Percentiles rank a stretch among this genome's conserved stretches.
phyloP scores from a whole-genome alignment of 2,888 invertebrate species.

The Drosophila quinaria region DNA sequence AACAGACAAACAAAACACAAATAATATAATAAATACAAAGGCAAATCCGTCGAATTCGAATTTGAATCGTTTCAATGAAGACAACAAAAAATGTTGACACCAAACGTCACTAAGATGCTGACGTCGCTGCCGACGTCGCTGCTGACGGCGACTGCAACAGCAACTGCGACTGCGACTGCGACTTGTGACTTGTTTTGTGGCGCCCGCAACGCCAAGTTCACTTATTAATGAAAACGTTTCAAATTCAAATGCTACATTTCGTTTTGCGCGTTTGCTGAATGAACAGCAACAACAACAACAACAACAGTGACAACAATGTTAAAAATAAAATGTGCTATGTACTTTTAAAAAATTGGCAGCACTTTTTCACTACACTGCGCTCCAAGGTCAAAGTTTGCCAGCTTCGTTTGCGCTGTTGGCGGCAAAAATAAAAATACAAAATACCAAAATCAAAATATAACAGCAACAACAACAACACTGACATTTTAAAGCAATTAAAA shows the following conservation, averaged over 20 bases:
- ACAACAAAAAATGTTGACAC: slow-evolving; percentile 30
- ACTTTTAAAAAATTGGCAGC: slow-evolving; percentile 56
- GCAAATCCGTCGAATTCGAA: slow-evolving; percentile 33
- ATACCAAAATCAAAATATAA: slow-evolving; percentile 15
- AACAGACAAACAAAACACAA: slow-evolving; percentile 22
- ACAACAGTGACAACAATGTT: slow-evolving; percentile 33
- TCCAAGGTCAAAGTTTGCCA: slow-evolving; percentile 74
- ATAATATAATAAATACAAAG: slow-evolving; percentile 52
- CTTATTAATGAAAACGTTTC: slow-evolving; percentile 78
- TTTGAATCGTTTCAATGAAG: slow-evolving; percentile 69
- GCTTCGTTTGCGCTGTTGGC: slow-evolving; percentile 24
- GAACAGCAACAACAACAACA: slow-evolving; percentile 33
- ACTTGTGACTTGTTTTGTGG: slow-evolving; percentile 54
- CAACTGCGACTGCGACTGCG: slow-evolving; percentile 15
- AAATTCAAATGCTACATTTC: slow-evolving; percentile 71
- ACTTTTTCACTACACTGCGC: slow-evolving; percentile 46
- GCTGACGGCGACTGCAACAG: neutral
- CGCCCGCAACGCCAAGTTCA: slow-evolving; percentile 53
- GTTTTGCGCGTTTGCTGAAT: slow-evolving; percentile 63
- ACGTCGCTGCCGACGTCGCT: neutral
- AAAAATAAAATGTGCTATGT: slow-evolving; percentile 40
- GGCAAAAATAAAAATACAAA: slow-evolving; percentile 32
- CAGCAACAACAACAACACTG: slow-evolving; percentile 17
- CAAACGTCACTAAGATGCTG: slow-evolving; percentile 15
- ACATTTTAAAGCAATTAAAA: slow-evolving; percentile 69